These are phyloP conservation scores for Hexactinellida sp. DNA, from an alignment of 37 sponge, comb jelly and placozoan species.

Conservation along the genomic window DNA sequence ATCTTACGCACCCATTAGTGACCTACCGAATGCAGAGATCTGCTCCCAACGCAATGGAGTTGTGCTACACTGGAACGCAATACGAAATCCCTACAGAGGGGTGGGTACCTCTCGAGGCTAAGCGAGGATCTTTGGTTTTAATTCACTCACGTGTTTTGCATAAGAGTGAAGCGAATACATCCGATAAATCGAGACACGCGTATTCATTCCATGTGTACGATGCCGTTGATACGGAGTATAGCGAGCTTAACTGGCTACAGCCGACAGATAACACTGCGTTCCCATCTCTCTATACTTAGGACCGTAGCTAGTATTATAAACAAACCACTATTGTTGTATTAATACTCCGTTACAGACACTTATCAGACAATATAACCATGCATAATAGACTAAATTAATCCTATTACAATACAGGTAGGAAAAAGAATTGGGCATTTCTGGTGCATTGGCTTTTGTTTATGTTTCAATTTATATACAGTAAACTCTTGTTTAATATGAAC, in stretches of 20 bases:
- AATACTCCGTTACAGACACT: too few relatives aligned
- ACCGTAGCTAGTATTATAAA: too few relatives aligned
- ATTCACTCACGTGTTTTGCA: conserved; percentile 88
- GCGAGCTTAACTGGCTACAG: conserved; percentile 83
- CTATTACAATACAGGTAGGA: too few relatives aligned
- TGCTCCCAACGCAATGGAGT: conserved; percentile 15
- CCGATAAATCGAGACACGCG: conserved; percentile 62
- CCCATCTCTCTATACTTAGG: conserved; percentile 39
- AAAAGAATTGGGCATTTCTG: too few relatives aligned
- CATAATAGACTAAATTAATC: too few relatives aligned
- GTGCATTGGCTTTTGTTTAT: too few relatives aligned
- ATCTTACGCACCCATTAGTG: conserved; percentile 24
- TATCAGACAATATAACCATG: too few relatives aligned
- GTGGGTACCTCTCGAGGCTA: conserved; percentile 49
- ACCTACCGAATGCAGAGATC: conserved; percentile 22
- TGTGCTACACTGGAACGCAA: neutral
- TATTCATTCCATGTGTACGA: conserved; percentile 96
- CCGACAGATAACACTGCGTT: conserved; percentile 56
- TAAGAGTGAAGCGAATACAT: conserved; percentile 60
- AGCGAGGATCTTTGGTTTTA: conserved; percentile 70
- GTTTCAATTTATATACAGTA: too few relatives aligned
- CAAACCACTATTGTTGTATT: too few relatives aligned
- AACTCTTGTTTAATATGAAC: too few relatives aligned
- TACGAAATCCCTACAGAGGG: conserved; percentile 20
- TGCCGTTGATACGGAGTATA: conserved; percentile 57